A percentile compares a stretch with the other conserved stretches of the same genome.
Evolutionary conservation across 1,140 invertebrate genomes (phyloP).

Genomic region (Macrotrachela quadricornifera): DNA sequence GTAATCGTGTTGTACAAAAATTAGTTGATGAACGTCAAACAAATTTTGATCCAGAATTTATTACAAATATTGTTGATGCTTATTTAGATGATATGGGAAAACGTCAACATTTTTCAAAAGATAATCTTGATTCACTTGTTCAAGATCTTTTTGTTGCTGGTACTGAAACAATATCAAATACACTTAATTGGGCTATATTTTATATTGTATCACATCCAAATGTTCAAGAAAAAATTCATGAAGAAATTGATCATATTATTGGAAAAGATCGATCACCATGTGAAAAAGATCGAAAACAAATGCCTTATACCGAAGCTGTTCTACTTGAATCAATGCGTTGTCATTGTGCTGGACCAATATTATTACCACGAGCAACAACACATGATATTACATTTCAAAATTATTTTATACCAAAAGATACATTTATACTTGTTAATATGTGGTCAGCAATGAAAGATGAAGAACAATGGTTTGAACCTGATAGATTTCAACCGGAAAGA

Average conservation of each 20-base stretch:
- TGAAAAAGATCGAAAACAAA: slow-evolving; percentile 43
- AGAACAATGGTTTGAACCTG: slow-evolving; percentile 45
- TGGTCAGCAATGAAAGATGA: slow-evolving; percentile 49
- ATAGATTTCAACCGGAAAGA: slow-evolving; percentile 47
- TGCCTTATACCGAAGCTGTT: slow-evolving; percentile 20
- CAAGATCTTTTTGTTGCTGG: slow-evolving; percentile 64
- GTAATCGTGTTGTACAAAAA: background rate
- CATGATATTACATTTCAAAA: slow-evolving; percentile 11
- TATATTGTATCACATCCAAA: slow-evolving; percentile 50
- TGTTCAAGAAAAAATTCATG: slow-evolving; percentile 53
- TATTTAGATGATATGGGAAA: background rate
- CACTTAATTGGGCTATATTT: slow-evolving; percentile 61
- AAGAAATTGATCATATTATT: slow-evolving; percentile 65
- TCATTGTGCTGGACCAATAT: slow-evolving; percentile 3
- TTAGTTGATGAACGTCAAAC: background rate
- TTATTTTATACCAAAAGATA: slow-evolving; percentile 45
- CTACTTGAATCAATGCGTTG: slow-evolving; percentile 10
- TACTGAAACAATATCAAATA: slow-evolving; percentile 64
- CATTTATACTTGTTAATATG: slow-evolving; percentile 60
- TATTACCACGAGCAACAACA: slow-evolving; percentile 5
- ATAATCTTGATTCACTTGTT: slow-evolving; percentile 11
- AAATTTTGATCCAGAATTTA: background rate
- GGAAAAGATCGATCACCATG: slow-evolving; percentile 50
- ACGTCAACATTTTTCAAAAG: background rate
- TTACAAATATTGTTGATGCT: background rate